Conservation (phyloP, 1,140 invertebrate species). For the Cataglyphis hispanica region DNA sequence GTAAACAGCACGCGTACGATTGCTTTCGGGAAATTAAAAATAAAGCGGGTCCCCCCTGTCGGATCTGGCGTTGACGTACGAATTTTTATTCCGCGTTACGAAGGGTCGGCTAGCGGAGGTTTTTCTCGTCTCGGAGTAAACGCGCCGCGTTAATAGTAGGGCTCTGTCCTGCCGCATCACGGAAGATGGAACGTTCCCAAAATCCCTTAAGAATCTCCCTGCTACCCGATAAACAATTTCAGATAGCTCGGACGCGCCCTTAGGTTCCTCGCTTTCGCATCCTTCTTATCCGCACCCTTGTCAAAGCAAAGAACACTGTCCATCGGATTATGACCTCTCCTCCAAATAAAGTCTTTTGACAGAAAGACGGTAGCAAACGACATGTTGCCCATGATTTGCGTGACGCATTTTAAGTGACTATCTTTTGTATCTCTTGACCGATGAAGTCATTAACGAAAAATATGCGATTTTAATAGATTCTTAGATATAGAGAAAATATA, state of each 20-base stretch:
- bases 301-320: conserved; percentile 59
- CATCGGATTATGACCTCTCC: conserved; percentile 16
- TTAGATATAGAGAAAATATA: not conserved
- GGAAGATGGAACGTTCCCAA: conserved; percentile 67
- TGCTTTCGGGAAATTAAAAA: conserved; percentile 66
- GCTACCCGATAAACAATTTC: conserved; percentile 75
- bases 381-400: not conserved
- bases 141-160: conserved; percentile 65
- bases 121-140: not conserved
- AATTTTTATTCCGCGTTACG: conserved; percentile 56
- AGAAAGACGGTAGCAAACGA: not conserved
- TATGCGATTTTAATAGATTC: not conserved
- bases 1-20: not conserved
- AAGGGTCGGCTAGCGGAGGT: not conserved
- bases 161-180: conserved; percentile 41
- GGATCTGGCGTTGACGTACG: conserved; percentile 55
- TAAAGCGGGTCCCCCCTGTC: conserved; percentile 1
- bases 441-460: not conserved
- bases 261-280: conserved; percentile 3
- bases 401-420: not conserved
- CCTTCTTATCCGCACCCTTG: conserved; percentile 63
- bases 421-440: not conserved
- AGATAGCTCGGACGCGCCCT: conserved; percentile 5
- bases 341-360: not conserved
- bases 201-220: conserved; percentile 61